These are phyloP conservation scores for Brachyrhaphis roseni DNA, from an alignment of 2,797 vertebrate genomes.

Conservation along the genomic window DNA sequence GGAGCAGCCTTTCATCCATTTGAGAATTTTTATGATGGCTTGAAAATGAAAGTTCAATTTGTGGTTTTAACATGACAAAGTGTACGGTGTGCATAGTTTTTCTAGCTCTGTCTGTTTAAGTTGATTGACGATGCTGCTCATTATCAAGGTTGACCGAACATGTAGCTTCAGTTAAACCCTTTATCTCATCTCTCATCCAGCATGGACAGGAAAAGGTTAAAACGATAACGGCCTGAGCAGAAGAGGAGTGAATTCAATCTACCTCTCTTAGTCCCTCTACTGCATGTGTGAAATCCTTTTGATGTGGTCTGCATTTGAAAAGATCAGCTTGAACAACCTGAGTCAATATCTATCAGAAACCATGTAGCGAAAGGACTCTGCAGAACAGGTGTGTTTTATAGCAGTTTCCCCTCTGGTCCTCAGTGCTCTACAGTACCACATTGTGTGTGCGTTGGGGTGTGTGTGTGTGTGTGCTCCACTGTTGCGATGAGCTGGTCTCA, in stretches of 20 bases:
- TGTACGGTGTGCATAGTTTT: background rate
- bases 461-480: constrained; percentile 39
- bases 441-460: constrained; percentile 21
- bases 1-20: too few species aligned
- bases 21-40: background rate
- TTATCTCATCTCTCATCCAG: constrained; percentile 25
- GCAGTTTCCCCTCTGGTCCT: constrained; percentile 55
- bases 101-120: constrained; percentile 9
- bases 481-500: constrained; percentile 54
- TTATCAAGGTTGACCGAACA: constrained; percentile 13
- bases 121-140: constrained; percentile 7
- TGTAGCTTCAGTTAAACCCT: constrained; percentile 21
- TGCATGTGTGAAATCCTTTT: constrained; percentile 43
- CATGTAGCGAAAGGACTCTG: constrained; percentile 49
- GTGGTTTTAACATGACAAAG: background rate
- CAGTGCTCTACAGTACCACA: constrained; percentile 32
- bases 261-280: constrained; percentile 14
- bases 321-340: constrained; percentile 63
- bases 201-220: constrained; percentile 19
- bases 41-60: background rate
- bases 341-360: constrained; percentile 66
- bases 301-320: constrained; percentile 59
- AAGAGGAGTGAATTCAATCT: constrained; percentile 21
- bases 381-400: constrained; percentile 78
- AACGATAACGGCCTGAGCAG: constrained; percentile 24